Evolutionary conservation across 2,797 vertebrate genomes (phyloP).

Genomic region (Amblyraja radiata): DNA sequence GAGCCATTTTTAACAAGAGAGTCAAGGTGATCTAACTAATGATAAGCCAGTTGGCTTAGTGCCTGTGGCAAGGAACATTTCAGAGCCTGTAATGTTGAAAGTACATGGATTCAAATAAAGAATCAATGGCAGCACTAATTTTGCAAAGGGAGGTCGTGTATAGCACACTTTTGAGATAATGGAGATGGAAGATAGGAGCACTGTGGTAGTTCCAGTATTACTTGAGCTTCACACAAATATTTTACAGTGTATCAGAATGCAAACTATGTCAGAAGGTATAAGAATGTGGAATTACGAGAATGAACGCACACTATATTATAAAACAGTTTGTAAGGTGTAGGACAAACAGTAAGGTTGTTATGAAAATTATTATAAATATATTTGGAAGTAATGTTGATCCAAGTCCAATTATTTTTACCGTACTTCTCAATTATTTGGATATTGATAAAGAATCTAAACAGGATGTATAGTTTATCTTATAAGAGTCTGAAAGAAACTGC

Average conservation of each 20-base stretch:
- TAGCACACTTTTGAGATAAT: neutral
- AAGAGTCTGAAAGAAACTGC: too few relatives aligned
- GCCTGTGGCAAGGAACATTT: neutral
- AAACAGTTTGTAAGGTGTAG: neutral
- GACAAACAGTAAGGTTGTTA: neutral
- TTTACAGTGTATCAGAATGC: neutral
- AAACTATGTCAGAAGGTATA: neutral
- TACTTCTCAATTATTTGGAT: too few relatives aligned
- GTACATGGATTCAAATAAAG: neutral
- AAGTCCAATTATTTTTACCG: neutral
- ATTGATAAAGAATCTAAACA: too few relatives aligned
- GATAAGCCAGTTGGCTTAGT: neutral
- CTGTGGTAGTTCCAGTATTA: neutral
- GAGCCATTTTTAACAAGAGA: neutral
- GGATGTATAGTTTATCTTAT: too few relatives aligned
- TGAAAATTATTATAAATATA: neutral
- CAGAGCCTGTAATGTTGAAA: neutral
- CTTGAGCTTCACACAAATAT: neutral
- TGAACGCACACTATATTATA: neutral
- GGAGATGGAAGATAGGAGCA: neutral
- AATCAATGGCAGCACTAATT: neutral
- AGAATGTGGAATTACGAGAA: neutral
- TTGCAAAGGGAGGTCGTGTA: neutral
- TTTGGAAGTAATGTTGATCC: neutral
- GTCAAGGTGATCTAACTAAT: neutral